These are phyloP conservation scores for Rhimphoctona megacephalus DNA, from an alignment of 2,888 invertebrate genomes.

Conservation along the genomic window DNA sequence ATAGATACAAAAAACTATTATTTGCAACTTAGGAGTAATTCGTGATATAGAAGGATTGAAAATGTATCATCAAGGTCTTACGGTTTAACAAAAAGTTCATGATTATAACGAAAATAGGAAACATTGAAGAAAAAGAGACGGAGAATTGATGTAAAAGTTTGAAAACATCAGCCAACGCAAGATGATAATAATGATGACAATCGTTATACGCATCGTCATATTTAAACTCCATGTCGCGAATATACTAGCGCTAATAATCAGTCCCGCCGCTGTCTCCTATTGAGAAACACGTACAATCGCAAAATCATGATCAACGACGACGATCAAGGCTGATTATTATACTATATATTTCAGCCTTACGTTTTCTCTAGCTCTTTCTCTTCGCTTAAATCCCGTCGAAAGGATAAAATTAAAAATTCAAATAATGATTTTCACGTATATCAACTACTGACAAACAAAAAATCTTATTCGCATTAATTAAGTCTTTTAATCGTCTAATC, in stretches of 20 bases:
- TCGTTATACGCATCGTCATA: conserved; percentile 37
- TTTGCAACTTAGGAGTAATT: not conserved
- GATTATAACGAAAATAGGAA: not conserved
- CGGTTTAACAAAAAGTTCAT: not conserved
- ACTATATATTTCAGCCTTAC: conserved; percentile 16
- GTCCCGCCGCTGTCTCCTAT: conserved; percentile 43
- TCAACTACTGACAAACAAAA: not conserved
- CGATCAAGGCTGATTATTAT: conserved; percentile 61
- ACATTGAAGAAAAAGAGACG: not conserved
- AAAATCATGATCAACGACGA: conserved; percentile 66
- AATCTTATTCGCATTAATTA: not conserved
- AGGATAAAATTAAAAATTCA: not conserved
- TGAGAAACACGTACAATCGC: conserved; percentile 25
- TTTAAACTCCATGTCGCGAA: conserved; percentile 45
- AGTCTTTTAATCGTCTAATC: not conserved
- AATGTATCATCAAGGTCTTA: not conserved
- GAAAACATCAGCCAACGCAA: not conserved
- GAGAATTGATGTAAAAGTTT: not conserved
- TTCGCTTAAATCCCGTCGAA: not conserved
- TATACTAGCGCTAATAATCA: conserved; percentile 54
- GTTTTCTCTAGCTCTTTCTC: conserved; percentile 30
- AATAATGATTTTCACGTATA: not conserved
- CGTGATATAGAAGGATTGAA: not conserved
- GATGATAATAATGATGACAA: conserved; percentile 20
- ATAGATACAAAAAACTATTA: not conserved